Evolutionary conservation across 2,888 invertebrate genomes (phyloP), one percentile per base, ranked within the genome.

Genomic region (Autographa pulchrina): DNA sequence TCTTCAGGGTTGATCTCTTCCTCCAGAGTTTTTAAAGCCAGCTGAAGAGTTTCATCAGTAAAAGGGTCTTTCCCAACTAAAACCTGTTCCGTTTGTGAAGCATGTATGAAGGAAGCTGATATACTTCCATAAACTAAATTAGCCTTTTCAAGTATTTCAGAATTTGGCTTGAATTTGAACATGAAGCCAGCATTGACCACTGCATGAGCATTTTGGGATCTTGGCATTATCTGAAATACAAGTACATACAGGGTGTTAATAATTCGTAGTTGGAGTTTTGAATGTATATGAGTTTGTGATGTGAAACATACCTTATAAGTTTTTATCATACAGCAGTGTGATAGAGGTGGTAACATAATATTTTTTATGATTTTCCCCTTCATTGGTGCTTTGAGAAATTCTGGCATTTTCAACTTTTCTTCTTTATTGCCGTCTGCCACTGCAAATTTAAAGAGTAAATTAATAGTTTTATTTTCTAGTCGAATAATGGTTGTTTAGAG

Each of bases 131-230:
- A 97, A 0, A 97, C 96, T 41, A 97, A 93, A n/a, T 92, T 90
- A 0, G 96, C 96, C 38, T 89, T 89, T 48, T 90, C 84, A 0
- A 96, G 88, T 41, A 93, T 87, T 72, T 92, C 82, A 13, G 82
- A 64, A 74, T 92, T 87, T 62, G 73, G 92, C 65, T 93, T 85
- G 20, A 97, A 85, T 88, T 96, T 96, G 66, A 97, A 96, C 0
- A 97, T 88, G 85, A 98, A 98, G 5, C 97, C 98, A 25, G 97
- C 97, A 84, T 98, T 98, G 0, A 98, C 97, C 64, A 97, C 96
- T 0, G 98, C 98, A 85, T 97, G 97, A 0, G 97, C 97, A 85
- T 97, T 98, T 92, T 97, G 97, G 0, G 97, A 96, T 74, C 97
- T 92, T 0, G 97, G 97, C 96, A 97, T 97, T 63, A 98, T 96